These are phyloP conservation scores for Herpetotheres cachinnans DNA, from an alignment of 2,113 vertebrate genomes.

Conservation along the genomic window DNA sequence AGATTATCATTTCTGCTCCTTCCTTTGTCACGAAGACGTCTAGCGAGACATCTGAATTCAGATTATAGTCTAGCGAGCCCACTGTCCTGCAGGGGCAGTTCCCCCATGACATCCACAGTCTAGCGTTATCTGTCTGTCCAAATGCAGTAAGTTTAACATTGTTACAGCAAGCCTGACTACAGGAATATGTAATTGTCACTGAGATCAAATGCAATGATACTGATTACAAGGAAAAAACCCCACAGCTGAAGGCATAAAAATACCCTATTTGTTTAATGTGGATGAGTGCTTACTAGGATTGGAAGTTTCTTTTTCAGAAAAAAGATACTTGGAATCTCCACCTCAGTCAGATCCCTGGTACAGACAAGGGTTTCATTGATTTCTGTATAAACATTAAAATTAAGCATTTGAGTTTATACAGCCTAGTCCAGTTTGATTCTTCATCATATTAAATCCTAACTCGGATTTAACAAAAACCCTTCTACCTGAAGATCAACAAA, in stretches of 20 bases:
- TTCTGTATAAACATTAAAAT: slow-evolving; percentile 54
- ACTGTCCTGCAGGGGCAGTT: neutral
- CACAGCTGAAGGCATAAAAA: neutral
- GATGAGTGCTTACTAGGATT: slow-evolving; percentile 64
- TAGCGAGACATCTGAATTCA: neutral
- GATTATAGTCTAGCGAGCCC: neutral
- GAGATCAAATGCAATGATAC: neutral
- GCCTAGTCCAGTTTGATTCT: neutral
- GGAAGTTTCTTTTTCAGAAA: slow-evolving; percentile 77
- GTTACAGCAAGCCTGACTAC: neutral
- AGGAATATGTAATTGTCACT: neutral
- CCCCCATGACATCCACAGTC: no score
- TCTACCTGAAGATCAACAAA: neutral
- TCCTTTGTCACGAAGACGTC: neutral
- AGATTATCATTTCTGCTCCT: neutral
- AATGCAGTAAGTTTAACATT: neutral
- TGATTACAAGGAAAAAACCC: neutral
- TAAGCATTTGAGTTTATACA: neutral
- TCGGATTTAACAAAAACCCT: neutral
- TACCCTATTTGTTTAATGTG: neutral
- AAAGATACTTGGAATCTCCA: slow-evolving; percentile 72
- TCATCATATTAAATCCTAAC: neutral
- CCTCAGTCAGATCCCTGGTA: slow-evolving; percentile 75
- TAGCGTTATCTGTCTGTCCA: neutral
- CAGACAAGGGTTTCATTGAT: slow-evolving; percentile 77